Percentiles rank a stretch among this genome's conserved stretches.
Evolutionary conservation across 2,113 vertebrate species (phyloP).

Genomic region (Heliornis fulica): DNA sequence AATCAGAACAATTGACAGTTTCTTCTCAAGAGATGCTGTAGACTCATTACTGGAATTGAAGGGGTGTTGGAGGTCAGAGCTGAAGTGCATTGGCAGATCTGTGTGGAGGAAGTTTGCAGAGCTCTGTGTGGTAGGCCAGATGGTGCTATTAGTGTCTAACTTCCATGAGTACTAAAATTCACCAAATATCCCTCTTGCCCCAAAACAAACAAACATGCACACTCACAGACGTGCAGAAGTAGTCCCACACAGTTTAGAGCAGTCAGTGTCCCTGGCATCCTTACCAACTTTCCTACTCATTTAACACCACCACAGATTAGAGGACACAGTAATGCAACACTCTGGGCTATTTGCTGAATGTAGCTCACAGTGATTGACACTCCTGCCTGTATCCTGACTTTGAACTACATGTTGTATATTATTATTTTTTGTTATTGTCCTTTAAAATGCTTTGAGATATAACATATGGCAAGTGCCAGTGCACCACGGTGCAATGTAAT

Average conservation of each 20-base stretch:
- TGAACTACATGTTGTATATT: slow-evolving; percentile 44
- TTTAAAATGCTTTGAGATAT: slow-evolving; percentile 66
- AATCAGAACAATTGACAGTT: slow-evolving; percentile 62
- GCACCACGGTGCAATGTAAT: slow-evolving; percentile 72
- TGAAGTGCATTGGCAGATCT: slow-evolving; percentile 59
- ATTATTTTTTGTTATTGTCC: slow-evolving; percentile 71
- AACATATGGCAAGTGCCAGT: slow-evolving; percentile 67
- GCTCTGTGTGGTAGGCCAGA: slow-evolving; percentile 57
- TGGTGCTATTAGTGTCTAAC: slow-evolving; percentile 51
- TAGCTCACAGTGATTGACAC: slow-evolving; percentile 62
- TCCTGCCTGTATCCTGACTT: slow-evolving; percentile 30
- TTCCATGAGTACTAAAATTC: slow-evolving; percentile 42
- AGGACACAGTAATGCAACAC: slow-evolving; percentile 40
- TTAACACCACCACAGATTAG: slow-evolving; percentile 48
- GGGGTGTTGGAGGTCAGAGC: slow-evolving; percentile 67
- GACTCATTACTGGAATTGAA: slow-evolving; percentile 65
- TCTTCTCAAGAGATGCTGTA: slow-evolving; percentile 56
- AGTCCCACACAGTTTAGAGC: slow-evolving; percentile 49
- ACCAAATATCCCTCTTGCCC: slow-evolving; percentile 35
- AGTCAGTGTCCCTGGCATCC: slow-evolving; percentile 33
- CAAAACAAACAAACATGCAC: slow-evolving; percentile 13
- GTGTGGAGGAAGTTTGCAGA: slow-evolving; percentile 25
- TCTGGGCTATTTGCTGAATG: slow-evolving; percentile 58
- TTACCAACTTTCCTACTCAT: slow-evolving; percentile 40
- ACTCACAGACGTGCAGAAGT: neutral